Base-by-base conservation (phyloP, 2,888 invertebrate genomes). In the Ochlodes sylvanus region DNA sequence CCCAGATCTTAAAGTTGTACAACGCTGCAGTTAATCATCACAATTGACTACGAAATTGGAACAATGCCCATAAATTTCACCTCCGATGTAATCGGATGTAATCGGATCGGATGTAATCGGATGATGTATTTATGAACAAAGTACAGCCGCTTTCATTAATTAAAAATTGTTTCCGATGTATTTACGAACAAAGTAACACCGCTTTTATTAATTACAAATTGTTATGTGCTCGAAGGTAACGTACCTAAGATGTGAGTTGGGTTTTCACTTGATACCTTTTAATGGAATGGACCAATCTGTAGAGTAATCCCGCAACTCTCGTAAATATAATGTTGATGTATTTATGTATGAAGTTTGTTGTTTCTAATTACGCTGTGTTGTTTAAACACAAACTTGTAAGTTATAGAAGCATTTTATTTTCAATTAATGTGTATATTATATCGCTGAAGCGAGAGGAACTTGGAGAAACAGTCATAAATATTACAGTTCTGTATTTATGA, bases 51-150 rank as follows among this genome's bases (percentile, higher is more conserved):
- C 60, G 67, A 66, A 66, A 34, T 44, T 17, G 21, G 44, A 61
- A 67, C 55, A 60, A 69, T 64, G 76, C 75, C 72, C 83, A 76
- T 87, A 87, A 83, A 85, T 82, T 80, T 72, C 63, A 41, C 50
- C 61, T 57, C 10, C 67, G 83, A 80, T 76, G n/a, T n/a, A n/a
- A n/a, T n/a, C n/a, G n/a, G n/a, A n/a, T n/a, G n/a, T n/a, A n/a
- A n/a, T n/a, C n/a, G n/a, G n/a, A n/a, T n/a, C n/a, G n/a, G n/a
- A n/a, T n/a, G n/a, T n/a, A n/a, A n/a, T n/a, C n/a, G n/a, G n/a
- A n/a, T n/a, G n/a, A n/a, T n/a, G 75, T 85, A 86, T 86, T 87
- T 86, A 87, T 84, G 84, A 73, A 77, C 71, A 69, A 74, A 75
- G 70, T 75, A 15, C 44, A 44, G 5, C 27, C 27, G 27, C 27